Evolutionary conservation across 2,888 invertebrate genomes (phyloP).

Genomic region (Synergus umbraculus): DNA sequence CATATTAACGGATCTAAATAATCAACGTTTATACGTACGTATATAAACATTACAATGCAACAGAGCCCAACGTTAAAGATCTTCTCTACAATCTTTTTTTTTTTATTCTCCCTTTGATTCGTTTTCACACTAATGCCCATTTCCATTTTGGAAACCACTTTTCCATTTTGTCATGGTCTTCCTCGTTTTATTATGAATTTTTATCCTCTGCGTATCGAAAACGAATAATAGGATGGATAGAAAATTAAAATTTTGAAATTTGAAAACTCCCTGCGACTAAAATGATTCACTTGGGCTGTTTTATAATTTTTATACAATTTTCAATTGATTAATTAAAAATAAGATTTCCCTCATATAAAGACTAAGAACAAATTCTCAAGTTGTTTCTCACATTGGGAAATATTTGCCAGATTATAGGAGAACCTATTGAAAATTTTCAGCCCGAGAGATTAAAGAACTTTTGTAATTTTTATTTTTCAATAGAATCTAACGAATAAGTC

Average conservation of each 20-base stretch:
- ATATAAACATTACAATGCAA: constrained; percentile 73
- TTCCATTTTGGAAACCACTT: constrained; percentile 27
- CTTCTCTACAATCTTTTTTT: constrained; percentile 17
- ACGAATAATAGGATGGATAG: not conserved
- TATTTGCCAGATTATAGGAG: not conserved
- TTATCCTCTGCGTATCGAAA: not conserved
- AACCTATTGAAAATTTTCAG: not conserved
- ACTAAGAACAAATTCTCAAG: no score
- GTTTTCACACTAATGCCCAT: constrained; percentile 36
- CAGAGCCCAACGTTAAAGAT: constrained; percentile 66
- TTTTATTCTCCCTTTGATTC: constrained; percentile 26
- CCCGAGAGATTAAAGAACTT: not conserved
- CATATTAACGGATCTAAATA: constrained; percentile 70
- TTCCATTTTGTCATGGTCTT: not conserved
- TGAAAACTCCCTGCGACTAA: not conserved
- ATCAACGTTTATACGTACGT: constrained; percentile 65
- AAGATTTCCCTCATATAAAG: no score
- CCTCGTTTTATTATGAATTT: not conserved
- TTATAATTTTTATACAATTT: not conserved
- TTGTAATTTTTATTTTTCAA: not conserved
- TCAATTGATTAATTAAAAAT: not conserved
- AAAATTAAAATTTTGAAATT: not conserved
- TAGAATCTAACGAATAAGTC: constrained; percentile 65
- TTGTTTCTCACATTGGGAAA: no score
- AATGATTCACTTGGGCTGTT: not conserved